Evolutionary conservation across 2,797 vertebrate species (phyloP), one percentile per base, ranked within the genome.

Genomic region (Oreochromis mossambicus): DNA sequence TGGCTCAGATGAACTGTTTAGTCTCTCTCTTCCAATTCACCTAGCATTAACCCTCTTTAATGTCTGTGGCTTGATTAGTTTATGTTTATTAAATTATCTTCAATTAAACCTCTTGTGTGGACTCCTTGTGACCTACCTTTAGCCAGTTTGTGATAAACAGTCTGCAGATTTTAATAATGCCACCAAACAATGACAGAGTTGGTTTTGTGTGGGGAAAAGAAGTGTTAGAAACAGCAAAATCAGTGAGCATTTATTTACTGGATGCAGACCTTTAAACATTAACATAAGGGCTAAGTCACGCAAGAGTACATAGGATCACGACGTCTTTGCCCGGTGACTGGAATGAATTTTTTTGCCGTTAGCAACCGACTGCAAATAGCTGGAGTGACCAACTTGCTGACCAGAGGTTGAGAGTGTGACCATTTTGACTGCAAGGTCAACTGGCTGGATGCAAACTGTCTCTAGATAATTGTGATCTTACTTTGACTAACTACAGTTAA

Each of bases 341-440:
- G 17, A n/a, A 32, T 36, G 58, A 2, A 0, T 66, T 66, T 1
- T 0, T 41, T 66, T 66, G 61, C 61, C 0, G 4, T 14, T 21
- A 66, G 11, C 19, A 38, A 2, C 1, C 34, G 3, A 21, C 21
- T 5, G 12, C 12, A 41, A 41, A 36, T 38, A 66, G 61, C 5
- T 66, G 36, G 7, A 66, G 12, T 41, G 32, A 63, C 17, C 17
- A 36, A 5, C 17, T 63, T n/a, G 17, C 12, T 36, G 58, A 3
- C 32, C 32, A 63, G 6, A 63, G 58, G 4, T 63, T 63, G 34
- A 61, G 32, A 61, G 32, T 61, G 29, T 61, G 58, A 36, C 32
- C 0, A 1, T 17, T 36, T n/a, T 36, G 58, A 36, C 58, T 36
- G 58, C 58, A n/a, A 63, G 32, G 0, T 63, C 58, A 63, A 3